phyloP scores from a whole-genome alignment of 2,113 vertebrate genomes.

The Sinocyclocheilus anophthalmus region DNA sequence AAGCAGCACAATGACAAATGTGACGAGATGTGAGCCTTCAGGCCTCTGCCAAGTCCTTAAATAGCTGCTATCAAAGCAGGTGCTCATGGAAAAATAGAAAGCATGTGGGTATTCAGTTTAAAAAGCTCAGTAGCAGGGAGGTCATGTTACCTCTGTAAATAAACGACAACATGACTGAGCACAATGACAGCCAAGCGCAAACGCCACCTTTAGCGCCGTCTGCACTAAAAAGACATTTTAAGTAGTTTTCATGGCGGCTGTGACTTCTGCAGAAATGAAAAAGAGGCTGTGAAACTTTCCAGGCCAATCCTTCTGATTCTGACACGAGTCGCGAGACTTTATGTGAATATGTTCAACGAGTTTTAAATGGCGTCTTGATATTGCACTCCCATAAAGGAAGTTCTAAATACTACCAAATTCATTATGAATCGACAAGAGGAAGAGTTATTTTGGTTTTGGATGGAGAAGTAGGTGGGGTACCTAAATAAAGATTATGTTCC shows the following conservation, averaged over 20 bases:
- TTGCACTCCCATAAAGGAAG: neutral
- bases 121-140: conserved; percentile 15
- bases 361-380: neutral
- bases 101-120: conserved; percentile 15
- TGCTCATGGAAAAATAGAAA: conserved; percentile 24
- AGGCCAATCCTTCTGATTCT: neutral
- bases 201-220: neutral
- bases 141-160: conserved; percentile 41
- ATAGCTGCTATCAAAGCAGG: conserved; percentile 14
- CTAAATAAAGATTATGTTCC: neutral
- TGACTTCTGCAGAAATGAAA: conserved; percentile 14
- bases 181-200: conserved; percentile 7
- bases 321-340: neutral
- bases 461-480: conserved; percentile 6
- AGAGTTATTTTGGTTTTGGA: neutral
- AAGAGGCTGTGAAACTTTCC: conserved; percentile 12
- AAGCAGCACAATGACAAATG: conserved; percentile 28
- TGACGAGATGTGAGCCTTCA: neutral
- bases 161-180: conserved; percentile 32
- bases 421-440: neutral
- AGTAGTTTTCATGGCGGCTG: neutral
- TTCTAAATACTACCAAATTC: neutral
- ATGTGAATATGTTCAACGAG: neutral
- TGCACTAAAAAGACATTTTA: neutral
- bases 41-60: neutral